Percentiles rank a stretch among this genome's conserved stretches.
phyloP scores from a whole-genome alignment of 35 echinoderm and acorn worm genomes.

The Apostichopus parvimensis region DNA sequence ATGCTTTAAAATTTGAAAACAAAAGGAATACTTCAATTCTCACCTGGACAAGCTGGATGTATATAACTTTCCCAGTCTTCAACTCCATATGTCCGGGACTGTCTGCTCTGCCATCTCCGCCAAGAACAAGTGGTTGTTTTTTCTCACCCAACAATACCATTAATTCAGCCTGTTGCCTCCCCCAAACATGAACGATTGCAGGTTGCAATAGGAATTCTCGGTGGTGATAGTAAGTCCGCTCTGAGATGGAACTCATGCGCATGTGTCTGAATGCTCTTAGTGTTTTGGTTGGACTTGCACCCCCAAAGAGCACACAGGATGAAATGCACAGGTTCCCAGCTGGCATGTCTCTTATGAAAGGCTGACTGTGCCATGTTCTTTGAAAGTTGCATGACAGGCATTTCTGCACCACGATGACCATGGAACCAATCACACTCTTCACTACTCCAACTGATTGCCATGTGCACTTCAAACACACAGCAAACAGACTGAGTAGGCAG shows the following conservation, averaged over 20 bases:
- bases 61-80: constrained; percentile 32
- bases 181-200: too few species aligned
- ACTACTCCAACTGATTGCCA: not conserved
- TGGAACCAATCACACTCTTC: constrained; percentile 37
- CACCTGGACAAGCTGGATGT: constrained; percentile 47
- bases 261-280: constrained; percentile 12
- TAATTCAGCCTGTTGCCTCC: too few species aligned
- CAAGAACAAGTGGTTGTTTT: constrained; percentile 8
- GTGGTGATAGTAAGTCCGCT: too few species aligned
- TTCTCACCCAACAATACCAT: not conserved
- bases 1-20: too few species aligned
- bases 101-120: constrained; percentile 57
- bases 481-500: constrained; percentile 47
- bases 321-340: constrained; percentile 70
- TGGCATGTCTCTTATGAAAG: constrained; percentile 45
- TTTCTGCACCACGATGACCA: constrained; percentile 5
- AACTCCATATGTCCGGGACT: constrained; percentile 49
- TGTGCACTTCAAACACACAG: not conserved
- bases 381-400: constrained; percentile 39
- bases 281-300: constrained; percentile 54
- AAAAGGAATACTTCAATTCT: not conserved
- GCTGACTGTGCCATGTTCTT: constrained; percentile 63
- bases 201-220: too few species aligned
- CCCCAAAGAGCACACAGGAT: constrained; percentile 50
- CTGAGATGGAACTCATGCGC: too few species aligned